These are phyloP conservation scores for Chesias legatella DNA, from an alignment of 2,888 invertebrate genomes.

Conservation along the genomic window DNA sequence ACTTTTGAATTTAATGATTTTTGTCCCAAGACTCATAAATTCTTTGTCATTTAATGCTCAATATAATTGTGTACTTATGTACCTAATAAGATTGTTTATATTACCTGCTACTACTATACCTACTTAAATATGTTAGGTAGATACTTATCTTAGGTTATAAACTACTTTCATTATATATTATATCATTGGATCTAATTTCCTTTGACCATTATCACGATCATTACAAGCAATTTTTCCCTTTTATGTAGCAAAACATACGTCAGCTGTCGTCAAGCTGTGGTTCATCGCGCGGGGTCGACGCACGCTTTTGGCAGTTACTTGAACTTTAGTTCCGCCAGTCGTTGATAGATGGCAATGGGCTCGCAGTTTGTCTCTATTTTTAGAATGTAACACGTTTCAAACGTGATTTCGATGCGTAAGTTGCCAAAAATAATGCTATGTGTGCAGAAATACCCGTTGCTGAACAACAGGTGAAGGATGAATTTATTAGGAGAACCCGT, in stretches of 20 bases:
- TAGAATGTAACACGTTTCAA: neutral
- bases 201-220: too few relatives aligned
- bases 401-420: neutral
- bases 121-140: too few relatives aligned
- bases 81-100: too few relatives aligned
- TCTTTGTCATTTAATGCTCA: too few relatives aligned
- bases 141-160: too few relatives aligned
- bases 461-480: neutral
- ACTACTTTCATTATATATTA: too few relatives aligned
- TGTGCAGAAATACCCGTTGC: constrained; percentile 1
- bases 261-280: constrained; percentile 29
- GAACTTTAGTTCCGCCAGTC: constrained; percentile 62
- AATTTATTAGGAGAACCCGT: constrained; percentile 15
- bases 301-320: constrained; percentile 66
- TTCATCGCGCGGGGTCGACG: constrained; percentile 43
- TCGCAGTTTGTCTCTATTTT: constrained; percentile 7
- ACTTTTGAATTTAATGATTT: too few relatives aligned
- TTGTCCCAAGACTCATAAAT: too few relatives aligned
- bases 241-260: constrained; percentile 30
- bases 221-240: too few relatives aligned
- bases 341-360: constrained; percentile 44
- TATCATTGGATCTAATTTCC: too few relatives aligned
- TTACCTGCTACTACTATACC: too few relatives aligned
- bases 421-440: constrained; percentile 11
- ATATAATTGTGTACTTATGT: too few relatives aligned